phyloP scores from a whole-genome alignment of 2,888 invertebrate species.

The Digitonthophagus gazella region DNA sequence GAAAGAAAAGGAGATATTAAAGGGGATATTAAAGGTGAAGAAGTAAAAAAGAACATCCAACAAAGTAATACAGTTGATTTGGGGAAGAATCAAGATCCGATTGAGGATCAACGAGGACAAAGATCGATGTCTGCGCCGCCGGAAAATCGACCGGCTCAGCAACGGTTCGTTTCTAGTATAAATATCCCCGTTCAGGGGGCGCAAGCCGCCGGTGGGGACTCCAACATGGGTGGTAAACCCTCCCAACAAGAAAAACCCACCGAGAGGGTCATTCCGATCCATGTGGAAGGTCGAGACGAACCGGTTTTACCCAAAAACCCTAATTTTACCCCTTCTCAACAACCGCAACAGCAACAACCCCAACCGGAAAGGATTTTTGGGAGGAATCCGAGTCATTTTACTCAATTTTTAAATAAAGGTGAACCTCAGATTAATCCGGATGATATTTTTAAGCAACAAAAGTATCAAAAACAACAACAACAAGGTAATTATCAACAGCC shows the following conservation, averaged over 20 bases:
- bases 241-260: constrained; percentile 51
- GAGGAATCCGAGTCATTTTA: constrained; percentile 52
- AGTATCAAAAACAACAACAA: no score
- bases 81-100: constrained; percentile 64
- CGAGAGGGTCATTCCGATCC: constrained; percentile 83
- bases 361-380: constrained; percentile 40
- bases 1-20: not conserved
- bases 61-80: constrained; percentile 76
- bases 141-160: constrained; percentile 48
- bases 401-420: constrained; percentile 38
- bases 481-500: constrained; percentile 36
- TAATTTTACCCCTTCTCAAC: constrained; percentile 29
- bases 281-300: constrained; percentile 81
- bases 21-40: no score
- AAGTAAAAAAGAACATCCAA: constrained; percentile 40
- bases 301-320: constrained; percentile 67
- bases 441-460: constrained; percentile 29
- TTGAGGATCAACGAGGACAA: constrained; percentile 60
- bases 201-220: constrained; percentile 18
- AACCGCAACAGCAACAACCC: constrained; percentile 32
- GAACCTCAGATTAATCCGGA: constrained; percentile 35
- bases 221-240: constrained; percentile 19
- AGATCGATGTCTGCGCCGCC: constrained; percentile 82
- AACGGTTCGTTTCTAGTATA: constrained; percentile 45
- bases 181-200: constrained; percentile 44